Conservation (phyloP, 2,113 vertebrate species). For the Plecotus auritus region DNA sequence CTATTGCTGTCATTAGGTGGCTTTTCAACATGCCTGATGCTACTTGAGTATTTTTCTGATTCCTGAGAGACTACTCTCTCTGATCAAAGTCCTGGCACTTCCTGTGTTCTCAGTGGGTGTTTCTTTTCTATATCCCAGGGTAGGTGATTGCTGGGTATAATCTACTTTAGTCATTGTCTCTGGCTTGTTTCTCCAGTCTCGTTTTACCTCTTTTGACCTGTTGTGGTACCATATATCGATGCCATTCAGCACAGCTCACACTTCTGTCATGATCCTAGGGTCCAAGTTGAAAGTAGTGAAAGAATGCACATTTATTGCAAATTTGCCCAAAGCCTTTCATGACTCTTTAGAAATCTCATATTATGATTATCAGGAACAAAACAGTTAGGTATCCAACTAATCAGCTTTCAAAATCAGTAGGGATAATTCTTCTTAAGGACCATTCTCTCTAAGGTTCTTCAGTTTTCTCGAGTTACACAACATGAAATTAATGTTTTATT, state of each 20-base stretch:
- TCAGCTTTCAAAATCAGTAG: background rate
- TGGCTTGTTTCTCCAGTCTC: background rate
- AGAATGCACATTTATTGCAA: background rate
- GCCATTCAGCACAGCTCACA: background rate
- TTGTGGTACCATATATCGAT: background rate
- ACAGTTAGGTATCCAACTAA: background rate
- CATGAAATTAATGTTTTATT: background rate
- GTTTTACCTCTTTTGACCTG: background rate
- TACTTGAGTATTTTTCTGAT: background rate
- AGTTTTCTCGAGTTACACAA: background rate
- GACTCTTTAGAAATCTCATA: background rate
- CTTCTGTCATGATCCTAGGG: background rate
- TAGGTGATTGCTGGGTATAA: background rate
- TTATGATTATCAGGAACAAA: background rate
- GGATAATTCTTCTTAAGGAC: background rate
- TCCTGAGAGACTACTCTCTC: background rate
- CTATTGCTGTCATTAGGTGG: accelerated
- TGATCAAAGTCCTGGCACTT: background rate
- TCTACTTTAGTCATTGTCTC: background rate
- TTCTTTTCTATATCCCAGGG: background rate
- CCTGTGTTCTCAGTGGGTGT: background rate
- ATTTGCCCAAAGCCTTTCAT: background rate
- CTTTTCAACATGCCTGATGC: background rate
- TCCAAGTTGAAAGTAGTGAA: background rate
- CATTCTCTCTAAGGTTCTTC: background rate